These are phyloP conservation scores for Eolophus roseicapilla DNA, from an alignment of 2,113 vertebrate genomes.

Conservation along the genomic window DNA sequence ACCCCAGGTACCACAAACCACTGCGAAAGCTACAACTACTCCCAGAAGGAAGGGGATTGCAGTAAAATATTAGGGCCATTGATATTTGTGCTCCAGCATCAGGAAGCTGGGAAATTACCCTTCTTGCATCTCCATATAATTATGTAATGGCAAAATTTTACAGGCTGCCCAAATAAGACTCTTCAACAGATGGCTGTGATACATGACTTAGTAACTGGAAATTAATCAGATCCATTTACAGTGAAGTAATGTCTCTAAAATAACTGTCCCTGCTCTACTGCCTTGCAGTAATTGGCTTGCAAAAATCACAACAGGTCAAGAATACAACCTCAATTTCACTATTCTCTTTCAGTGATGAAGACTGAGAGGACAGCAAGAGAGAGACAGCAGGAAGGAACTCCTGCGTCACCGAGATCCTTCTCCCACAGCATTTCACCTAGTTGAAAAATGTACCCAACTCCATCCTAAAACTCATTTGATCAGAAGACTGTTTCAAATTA, in stretches of 20 bases:
- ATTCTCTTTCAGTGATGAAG: background rate
- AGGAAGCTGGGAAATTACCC: constrained; percentile 31
- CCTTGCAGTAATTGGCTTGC: background rate
- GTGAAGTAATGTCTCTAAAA: constrained; percentile 76
- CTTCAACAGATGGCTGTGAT: constrained; percentile 44
- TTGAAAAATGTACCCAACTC: background rate
- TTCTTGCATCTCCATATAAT: background rate
- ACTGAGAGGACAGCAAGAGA: background rate
- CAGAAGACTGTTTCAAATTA: background rate
- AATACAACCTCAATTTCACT: background rate
- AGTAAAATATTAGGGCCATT: background rate
- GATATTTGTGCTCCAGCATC: background rate
- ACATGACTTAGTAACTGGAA: constrained; percentile 48
- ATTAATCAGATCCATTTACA: constrained; percentile 14
- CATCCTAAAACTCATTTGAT: background rate
- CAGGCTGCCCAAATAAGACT: constrained; percentile 40
- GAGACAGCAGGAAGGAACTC: background rate
- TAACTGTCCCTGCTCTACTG: background rate
- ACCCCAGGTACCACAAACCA: background rate
- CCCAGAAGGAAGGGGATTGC: background rate
- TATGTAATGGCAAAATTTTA: constrained; percentile 43
- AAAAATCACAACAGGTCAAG: constrained; percentile 5
- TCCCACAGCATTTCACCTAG: background rate
- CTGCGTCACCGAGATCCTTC: rapidly evolving
- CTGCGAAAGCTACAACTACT: background rate